Conservation (phyloP, 2,888 invertebrate species). For the Hedychridium roseum region DNA sequence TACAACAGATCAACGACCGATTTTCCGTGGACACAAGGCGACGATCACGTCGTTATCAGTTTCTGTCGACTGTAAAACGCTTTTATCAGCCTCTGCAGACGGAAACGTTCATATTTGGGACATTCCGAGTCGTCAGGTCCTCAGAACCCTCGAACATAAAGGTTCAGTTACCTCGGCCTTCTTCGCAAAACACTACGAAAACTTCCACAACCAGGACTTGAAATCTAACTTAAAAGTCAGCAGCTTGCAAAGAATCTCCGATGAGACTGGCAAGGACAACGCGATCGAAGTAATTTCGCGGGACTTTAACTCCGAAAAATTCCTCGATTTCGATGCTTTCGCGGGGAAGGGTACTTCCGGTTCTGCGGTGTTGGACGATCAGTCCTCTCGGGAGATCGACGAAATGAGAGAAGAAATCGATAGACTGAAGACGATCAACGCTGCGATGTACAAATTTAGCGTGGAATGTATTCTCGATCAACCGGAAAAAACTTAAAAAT, state of each 20-base stretch:
- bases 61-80: constrained; percentile 74
- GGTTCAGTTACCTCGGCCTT: constrained; percentile 78
- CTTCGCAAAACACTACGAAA: constrained; percentile 70
- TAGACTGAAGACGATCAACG: constrained; percentile 45
- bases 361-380: neutral
- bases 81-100: constrained; percentile 82
- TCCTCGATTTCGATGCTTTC: neutral
- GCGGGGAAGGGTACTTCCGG: too few relatives aligned
- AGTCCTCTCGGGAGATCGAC: constrained; percentile 16
- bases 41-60: constrained; percentile 76
- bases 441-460: constrained; percentile 37
- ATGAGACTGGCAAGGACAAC: constrained; percentile 66
- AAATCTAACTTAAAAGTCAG: constrained; percentile 69
- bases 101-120: constrained; percentile 83
- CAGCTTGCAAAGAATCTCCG: constrained; percentile 72
- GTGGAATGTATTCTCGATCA: constrained; percentile 18
- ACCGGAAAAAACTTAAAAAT: too few relatives aligned
- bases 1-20: constrained; percentile 61
- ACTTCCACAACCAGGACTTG: constrained; percentile 70
- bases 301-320: constrained; percentile 14
- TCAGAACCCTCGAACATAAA: constrained; percentile 76
- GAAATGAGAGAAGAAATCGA: constrained; percentile 41
- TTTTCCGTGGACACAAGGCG: constrained; percentile 75
- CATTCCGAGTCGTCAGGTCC: constrained; percentile 76
- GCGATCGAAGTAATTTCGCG: constrained; percentile 43